These are phyloP conservation scores for Zaprionus taronus DNA, from an alignment of 1,140 invertebrate species.

Conservation along the genomic window DNA sequence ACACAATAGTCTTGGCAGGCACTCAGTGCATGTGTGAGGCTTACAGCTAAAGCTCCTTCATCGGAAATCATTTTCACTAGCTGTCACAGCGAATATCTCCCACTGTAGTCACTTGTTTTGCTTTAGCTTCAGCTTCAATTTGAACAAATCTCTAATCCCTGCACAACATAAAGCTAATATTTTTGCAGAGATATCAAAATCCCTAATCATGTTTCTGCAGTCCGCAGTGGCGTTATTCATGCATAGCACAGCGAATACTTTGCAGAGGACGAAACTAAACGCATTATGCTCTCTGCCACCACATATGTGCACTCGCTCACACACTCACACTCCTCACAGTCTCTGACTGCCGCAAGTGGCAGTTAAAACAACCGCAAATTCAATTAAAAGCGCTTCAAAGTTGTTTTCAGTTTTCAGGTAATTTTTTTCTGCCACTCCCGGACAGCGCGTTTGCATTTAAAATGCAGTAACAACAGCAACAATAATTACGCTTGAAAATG, in stretches of 20 bases:
- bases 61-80: not conserved
- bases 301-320: constrained; percentile 11
- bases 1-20: not conserved
- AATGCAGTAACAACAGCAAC: constrained; percentile 52
- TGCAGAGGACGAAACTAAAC: constrained; percentile 29
- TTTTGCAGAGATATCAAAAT: not conserved
- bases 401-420: constrained; percentile 30
- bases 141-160: not conserved
- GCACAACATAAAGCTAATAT: constrained; percentile 1
- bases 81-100: not conserved
- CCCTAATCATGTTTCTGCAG: not conserved
- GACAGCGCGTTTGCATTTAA: constrained; percentile 43
- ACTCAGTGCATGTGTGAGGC: not conserved
- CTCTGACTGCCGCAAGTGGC: constrained; percentile 29
- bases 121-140: not conserved
- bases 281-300: constrained; percentile 39
- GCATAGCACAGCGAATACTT: not conserved
- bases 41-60: not conserved
- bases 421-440: constrained; percentile 4
- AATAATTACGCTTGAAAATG: constrained; percentile 76
- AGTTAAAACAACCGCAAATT: constrained; percentile 66
- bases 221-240: not conserved
- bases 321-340: constrained; percentile 4
- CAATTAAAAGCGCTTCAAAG: constrained; percentile 67
- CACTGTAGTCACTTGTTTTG: not conserved